These are phyloP conservation scores for Acanthisitta chloris DNA, from an alignment of 2,113 vertebrate species.

Conservation along the genomic window DNA sequence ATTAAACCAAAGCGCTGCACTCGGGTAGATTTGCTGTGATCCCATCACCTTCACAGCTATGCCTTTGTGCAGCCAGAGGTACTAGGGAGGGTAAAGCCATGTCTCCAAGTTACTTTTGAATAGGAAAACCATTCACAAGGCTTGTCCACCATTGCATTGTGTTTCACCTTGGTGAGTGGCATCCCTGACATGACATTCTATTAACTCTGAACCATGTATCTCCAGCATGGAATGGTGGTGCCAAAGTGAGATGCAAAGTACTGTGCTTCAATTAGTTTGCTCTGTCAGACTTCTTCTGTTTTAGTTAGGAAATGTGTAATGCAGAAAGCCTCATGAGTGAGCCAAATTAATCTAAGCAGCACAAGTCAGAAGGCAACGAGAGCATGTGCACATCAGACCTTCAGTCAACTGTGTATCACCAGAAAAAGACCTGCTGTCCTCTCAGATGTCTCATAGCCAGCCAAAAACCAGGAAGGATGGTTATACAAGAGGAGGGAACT, in stretches of 20 bases:
- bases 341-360: neutral
- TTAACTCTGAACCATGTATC: neutral
- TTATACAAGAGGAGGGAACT: neutral
- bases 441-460: neutral
- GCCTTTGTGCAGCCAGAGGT: neutral
- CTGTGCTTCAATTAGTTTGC: neutral
- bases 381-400: neutral
- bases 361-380: neutral
- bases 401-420: neutral
- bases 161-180: neutral
- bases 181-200: neutral
- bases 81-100: neutral
- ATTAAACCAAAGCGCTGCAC: constrained; percentile 44
- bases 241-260: neutral
- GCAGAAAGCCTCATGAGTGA: neutral
- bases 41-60: constrained; percentile 9
- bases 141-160: neutral
- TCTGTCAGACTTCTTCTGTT: neutral
- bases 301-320: neutral
- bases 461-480: neutral
- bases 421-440: neutral
- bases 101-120: constrained; percentile 6
- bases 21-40: neutral
- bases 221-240: neutral
- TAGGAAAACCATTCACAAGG: neutral